Base-by-base conservation (phyloP, 2,888 invertebrate species). In the Stenichneumon culpator region DNA sequence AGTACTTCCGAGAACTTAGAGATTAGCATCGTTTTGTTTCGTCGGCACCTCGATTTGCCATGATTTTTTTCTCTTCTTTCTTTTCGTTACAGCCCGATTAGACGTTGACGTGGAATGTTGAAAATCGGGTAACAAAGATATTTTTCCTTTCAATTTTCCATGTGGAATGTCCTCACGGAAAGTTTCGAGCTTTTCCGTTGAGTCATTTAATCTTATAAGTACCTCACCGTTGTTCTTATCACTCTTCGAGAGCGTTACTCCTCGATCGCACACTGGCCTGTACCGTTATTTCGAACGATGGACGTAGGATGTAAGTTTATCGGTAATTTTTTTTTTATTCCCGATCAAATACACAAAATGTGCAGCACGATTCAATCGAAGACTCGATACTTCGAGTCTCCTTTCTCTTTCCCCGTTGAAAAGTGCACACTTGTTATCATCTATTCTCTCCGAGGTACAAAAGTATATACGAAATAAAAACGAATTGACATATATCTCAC, bases 81-180 rank as follows among this genome's bases (percentile, higher is more conserved):
- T 83, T 78, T 77, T 86, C 85, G 69, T 83, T 87, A 70, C 85
- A 67, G 86, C 82, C 86, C 84, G 87, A 89, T 87, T 86, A 73
- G 44, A 73, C 80, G 84, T 84, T 83, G 86, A 84, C 84, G 87
- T 88, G 92, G 92, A 92, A 92, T 92, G 92, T 92, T 90, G 87
- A 85, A 89, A 87, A 86, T 89, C 90, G 89, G 88, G 86, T 90
- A 89, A 90, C 84, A 89, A 90, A 88, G 88, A 89, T 90, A 87
- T 87, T 88, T 14, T 32, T 50, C 6, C 44, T 72, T 4, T 63
- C 47, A 5, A 14, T 63, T 60, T 69, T 70, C 82, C 60, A 73
- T 67, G 86, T 90, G 91, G 92, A 92, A 92, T 92, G 92, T 92
- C 89, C 89, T 90, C 89, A 86, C 88, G 87, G 88, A 70, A 88